These are phyloP conservation scores for Leucophenga maculata DNA, from an alignment of 2,888 invertebrate species.

Conservation along the genomic window DNA sequence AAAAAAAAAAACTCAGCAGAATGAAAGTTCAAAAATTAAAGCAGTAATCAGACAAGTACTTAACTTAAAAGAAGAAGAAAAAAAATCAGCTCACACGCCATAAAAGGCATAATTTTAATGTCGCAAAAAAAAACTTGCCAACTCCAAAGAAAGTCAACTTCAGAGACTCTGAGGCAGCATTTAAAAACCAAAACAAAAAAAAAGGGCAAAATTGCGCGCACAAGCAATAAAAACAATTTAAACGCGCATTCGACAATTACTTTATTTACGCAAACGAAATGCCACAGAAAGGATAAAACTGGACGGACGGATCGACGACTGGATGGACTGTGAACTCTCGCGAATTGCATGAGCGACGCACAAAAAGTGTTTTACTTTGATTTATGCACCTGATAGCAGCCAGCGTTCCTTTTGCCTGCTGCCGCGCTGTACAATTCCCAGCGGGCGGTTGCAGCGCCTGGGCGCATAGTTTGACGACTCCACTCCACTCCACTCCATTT, in stretches of 20 bases:
- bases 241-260: slow-evolving; percentile 54
- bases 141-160: background rate
- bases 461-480: slow-evolving; percentile 3
- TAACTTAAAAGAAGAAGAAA: background rate
- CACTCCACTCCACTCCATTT: background rate
- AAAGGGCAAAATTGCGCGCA: slow-evolving; percentile 8
- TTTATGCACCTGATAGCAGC: slow-evolving; percentile 53
- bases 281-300: slow-evolving; percentile 1
- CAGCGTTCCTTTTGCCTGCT: background rate
- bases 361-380: slow-evolving; percentile 47
- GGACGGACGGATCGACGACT: slow-evolving; percentile 18
- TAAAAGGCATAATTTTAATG: slow-evolving; percentile 24
- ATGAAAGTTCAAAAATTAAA: slow-evolving; percentile 4
- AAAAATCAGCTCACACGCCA: slow-evolving; percentile 27
- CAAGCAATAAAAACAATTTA: slow-evolving; percentile 12
- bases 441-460: slow-evolving; percentile 1
- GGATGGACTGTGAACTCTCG: background rate
- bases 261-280: slow-evolving; percentile 59
- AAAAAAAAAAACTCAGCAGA: no score
- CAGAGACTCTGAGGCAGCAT: background rate
- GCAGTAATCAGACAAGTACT: background rate
- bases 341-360: background rate
- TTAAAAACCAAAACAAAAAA: no score
- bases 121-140: background rate
- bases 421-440: slow-evolving; percentile 7